Percentiles rank a stretch among this genome's conserved stretches.
These are phyloP conservation scores for Corythaixoides concolor DNA, from an alignment of 2,113 vertebrate species.

Conservation along the genomic window DNA sequence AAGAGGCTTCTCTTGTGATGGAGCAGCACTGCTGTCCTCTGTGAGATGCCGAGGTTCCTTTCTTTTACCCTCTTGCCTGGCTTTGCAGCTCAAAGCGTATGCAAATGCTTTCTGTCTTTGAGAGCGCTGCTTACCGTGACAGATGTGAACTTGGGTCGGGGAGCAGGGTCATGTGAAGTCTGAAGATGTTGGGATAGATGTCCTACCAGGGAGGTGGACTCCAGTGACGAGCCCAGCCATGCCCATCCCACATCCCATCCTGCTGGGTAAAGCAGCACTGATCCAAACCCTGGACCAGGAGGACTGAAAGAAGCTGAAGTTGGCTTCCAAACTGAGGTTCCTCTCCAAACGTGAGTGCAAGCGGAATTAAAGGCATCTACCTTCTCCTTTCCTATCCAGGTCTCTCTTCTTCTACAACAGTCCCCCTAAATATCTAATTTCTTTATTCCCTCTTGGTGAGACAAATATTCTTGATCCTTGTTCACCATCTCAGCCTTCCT, in stretches of 20 bases:
- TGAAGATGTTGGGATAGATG: fast-evolving
- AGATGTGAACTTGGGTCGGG: background rate
- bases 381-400: background rate
- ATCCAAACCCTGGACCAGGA: background rate
- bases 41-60: background rate
- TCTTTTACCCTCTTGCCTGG: background rate
- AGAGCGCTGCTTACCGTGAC: background rate
- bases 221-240: background rate
- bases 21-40: background rate
- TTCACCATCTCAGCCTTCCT: background rate
- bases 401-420: background rate
- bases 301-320: background rate
- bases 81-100: background rate
- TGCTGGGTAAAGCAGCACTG: background rate
- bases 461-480: background rate
- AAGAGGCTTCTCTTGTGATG: background rate
- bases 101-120: background rate
- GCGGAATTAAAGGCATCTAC: background rate
- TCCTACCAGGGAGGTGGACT: background rate
- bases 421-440: background rate
- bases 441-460: background rate
- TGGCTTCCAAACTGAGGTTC: background rate
- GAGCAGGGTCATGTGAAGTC: fast-evolving
- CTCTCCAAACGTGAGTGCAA: background rate
- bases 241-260: background rate